Evolutionary conservation across 1,140 invertebrate species (phyloP).

Genomic region (Oryctes rhinoceros): DNA sequence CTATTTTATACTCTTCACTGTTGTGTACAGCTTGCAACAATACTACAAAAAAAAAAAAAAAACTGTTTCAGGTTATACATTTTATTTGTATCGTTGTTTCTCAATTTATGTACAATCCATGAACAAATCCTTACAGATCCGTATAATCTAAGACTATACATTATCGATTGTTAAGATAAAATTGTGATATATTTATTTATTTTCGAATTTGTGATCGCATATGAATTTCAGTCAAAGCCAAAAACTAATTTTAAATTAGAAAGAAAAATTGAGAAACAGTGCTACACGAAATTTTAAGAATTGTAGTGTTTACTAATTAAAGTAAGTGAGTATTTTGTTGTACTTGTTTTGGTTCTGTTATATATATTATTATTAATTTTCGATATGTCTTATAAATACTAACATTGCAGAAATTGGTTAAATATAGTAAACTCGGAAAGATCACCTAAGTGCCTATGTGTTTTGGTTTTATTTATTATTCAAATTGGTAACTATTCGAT

Average conservation of each 20-base stretch:
- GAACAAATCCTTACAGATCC: too few relatives aligned
- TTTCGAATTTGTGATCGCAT: too few relatives aligned
- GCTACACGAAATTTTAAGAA: not conserved
- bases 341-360: conserved; percentile 24
- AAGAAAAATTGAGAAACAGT: too few relatives aligned
- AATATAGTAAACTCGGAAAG: conserved; percentile 38
- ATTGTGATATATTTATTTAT: too few relatives aligned
- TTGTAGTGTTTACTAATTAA: not conserved
- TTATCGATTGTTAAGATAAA: too few relatives aligned
- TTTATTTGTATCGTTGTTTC: not conserved
- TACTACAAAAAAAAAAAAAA: not conserved
- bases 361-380: conserved; percentile 39
- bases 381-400: conserved; percentile 41
- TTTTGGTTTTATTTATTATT: conserved; percentile 38
- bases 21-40: conserved; percentile 50
- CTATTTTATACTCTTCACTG: conserved; percentile 46
- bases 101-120: too few relatives aligned
- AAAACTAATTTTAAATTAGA: too few relatives aligned
- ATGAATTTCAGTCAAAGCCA: too few relatives aligned
- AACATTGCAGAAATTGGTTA: conserved; percentile 39
- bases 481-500: conserved; percentile 31
- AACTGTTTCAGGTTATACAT: not conserved
- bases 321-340: not conserved
- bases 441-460: conserved; percentile 46
- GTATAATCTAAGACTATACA: too few relatives aligned